Base-by-base conservation (phyloP, 2,797 vertebrate species). In the Galago senegalensis region DNA sequence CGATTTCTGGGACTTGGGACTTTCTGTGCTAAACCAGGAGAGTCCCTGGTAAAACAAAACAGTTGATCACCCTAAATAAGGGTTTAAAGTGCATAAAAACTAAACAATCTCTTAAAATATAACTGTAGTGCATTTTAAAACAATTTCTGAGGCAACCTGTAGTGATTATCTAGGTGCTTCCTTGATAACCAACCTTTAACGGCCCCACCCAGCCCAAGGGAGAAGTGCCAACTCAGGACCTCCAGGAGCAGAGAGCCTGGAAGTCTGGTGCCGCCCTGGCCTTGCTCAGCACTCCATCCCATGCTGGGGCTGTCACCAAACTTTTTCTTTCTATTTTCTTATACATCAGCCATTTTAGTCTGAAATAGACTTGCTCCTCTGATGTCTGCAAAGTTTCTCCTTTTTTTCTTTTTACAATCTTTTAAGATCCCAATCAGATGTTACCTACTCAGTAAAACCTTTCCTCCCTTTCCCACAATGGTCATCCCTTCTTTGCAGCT, bases 101-200 rank as follows among this genome's bases (percentile, higher is more conserved):
- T 13, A 27, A 84, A 63, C 17, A 73, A 43, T 70, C 25, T 40
- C 31, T 69, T 12, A 40, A 58, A 77, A 89, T 61, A 6, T 27
- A 87, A 10, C 37, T 83, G 34, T 5, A 61, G 65, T 75, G 49
- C 88, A 53, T 75, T 83, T 23, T 49, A 43, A 90, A 90, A 89
- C 21, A 87, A 93, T 53, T 83, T 72, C 4, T 31, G 31, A 69
- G 13, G 37, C n/a, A 79, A 49, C 75, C 31, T 5, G 40, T 87
- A 27, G 69, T 67, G 58, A 34, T 43, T 56, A 73, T 17, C 43
- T 56, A 37, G 5, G 17, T 27, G 1, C 0, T 87, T 87, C 21
- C 7, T 83, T 77, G 43, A 60, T 86, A 72, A 67, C 14, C 31
- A 53, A 18, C 10, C 8, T 46, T 29, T 25, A 60, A 29, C n/a